These are phyloP conservation scores for Patiria pectinifera DNA, from an alignment of 53 echinoderm and acorn worm genomes.

Conservation along the genomic window DNA sequence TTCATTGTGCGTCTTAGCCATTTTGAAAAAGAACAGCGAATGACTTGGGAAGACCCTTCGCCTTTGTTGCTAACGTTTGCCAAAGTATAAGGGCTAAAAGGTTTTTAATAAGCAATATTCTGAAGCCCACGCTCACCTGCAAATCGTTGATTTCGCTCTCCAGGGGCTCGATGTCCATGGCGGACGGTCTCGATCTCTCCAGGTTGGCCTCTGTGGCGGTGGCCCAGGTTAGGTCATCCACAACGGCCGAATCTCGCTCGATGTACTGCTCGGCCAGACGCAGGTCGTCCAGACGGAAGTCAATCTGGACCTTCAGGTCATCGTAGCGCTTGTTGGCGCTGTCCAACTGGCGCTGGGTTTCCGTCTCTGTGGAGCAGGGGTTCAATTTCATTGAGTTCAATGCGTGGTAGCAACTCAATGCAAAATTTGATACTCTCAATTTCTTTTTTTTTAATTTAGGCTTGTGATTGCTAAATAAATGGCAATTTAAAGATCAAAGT, in stretches of 20 bases:
- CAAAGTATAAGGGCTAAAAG: too few relatives aligned
- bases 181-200: slow-evolving; percentile 63
- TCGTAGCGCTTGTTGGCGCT: slow-evolving; percentile 90
- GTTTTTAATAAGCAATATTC: background rate
- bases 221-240: slow-evolving; percentile 81
- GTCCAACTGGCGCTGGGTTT: slow-evolving; percentile 84
- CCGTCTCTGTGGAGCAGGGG: slow-evolving; percentile 55
- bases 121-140: slow-evolving; percentile 65
- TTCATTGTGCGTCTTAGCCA: too few relatives aligned
- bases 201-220: slow-evolving; percentile 76
- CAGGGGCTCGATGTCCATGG: slow-evolving; percentile 81
- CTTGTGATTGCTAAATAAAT: too few relatives aligned
- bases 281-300: slow-evolving; percentile 81
- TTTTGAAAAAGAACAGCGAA: too few relatives aligned
- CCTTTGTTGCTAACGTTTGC: background rate
- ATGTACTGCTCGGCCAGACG: slow-evolving; percentile 91
- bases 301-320: slow-evolving; percentile 73
- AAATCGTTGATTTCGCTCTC: slow-evolving; percentile 83
- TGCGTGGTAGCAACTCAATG: too few relatives aligned
- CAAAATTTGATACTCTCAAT: too few relatives aligned
- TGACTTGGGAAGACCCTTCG: too few relatives aligned
- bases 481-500: too few relatives aligned
- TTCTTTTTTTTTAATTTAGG: too few relatives aligned
- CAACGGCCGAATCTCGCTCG: slow-evolving; percentile 77
- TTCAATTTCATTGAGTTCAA: background rate